Percentiles rank a stretch among this genome's conserved stretches.
phyloP scores from a whole-genome alignment of 1,140 invertebrate species.

The Calliphora vicina region DNA sequence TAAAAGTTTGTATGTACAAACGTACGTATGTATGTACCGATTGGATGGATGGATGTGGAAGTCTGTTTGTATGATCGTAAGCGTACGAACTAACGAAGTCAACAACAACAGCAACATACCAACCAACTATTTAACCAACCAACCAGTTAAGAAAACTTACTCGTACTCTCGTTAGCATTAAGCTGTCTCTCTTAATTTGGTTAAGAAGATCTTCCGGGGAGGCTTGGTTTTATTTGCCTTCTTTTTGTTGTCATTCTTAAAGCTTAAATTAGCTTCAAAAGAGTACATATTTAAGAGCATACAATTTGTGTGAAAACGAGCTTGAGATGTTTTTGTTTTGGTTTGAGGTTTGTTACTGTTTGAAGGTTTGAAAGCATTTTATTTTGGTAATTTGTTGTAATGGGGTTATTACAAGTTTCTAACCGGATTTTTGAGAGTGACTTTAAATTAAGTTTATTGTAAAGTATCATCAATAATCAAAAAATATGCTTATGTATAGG shows the following conservation, averaged over 20 bases:
- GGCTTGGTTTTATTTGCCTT: neutral
- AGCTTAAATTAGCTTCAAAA: neutral
- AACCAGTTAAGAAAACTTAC: neutral
- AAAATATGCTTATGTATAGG: too few species aligned
- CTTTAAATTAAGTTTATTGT: too few species aligned
- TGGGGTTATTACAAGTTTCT: too few species aligned
- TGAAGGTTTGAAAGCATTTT: neutral
- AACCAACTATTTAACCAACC: neutral
- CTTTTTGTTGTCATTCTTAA: neutral
- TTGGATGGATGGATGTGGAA: neutral
- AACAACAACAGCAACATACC: neutral
- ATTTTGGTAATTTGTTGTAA: too few species aligned
- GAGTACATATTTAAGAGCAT: constrained; percentile 1
- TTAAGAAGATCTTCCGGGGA: neutral
- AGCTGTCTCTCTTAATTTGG: constrained; percentile 1
- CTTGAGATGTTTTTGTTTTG: neutral
- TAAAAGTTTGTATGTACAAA: constrained; percentile 41
- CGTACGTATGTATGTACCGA: neutral
- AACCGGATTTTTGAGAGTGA: too few species aligned
- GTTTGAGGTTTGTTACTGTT: neutral
- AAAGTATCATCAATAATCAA: too few species aligned
- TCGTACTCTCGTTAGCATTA: neutral
- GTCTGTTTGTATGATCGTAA: neutral
- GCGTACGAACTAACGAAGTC: neutral
- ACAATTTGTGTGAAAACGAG: neutral